Evolutionary conservation across 2,888 invertebrate species (phyloP), one percentile per base, ranked within the genome.

Genomic region (Octonoba sinensis): DNA sequence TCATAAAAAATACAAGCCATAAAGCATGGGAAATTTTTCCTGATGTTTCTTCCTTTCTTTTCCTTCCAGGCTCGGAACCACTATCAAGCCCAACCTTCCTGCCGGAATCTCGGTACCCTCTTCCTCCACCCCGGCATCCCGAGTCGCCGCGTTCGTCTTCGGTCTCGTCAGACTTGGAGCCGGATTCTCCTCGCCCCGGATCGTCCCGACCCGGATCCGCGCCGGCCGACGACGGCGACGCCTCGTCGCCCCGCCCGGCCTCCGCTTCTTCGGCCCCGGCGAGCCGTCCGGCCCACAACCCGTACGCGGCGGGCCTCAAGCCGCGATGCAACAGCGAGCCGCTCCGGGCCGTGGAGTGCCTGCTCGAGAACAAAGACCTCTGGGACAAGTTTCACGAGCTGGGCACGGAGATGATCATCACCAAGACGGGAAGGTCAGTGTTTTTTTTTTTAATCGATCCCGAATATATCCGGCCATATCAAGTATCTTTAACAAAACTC

Each of bases 341-440:
- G 22, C 84, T 87, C 57, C 75, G 82, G 59, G 71, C 77, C 47
- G 87, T 90, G 3, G 87, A 90, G 44, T 91, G 90, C 85, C 88
- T 88, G 49, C 87, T 91, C 82, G 91, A 91, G 85, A 90, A 90
- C 18, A 89, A 89, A 77, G 87, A 87, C 62, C 77, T 87, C 8
- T 87, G 87, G 87, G 86, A 87, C 74, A 87, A 86, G 77, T 87
- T 87, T 59, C 85, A 86, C 71, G 85, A 86, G 86, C 91, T 97
- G 85, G 96, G 96, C 85, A 97, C 97, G 2, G 97, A 97, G 90
- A 97, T 98, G 97, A 98, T 97, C 88, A 98, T 98, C 89, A 98
- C 97, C 22, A 97, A 98, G 90, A 95, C 96, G 87, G 97, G 97
- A 89, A 88, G 91, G 91, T 91, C 83, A 86, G 88, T 75, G 11